A percentile compares a stretch with the other conserved stretches of the same genome.
Evolutionary conservation across 1,140 invertebrate genomes (phyloP).

Genomic region (Euwallacea similis): DNA sequence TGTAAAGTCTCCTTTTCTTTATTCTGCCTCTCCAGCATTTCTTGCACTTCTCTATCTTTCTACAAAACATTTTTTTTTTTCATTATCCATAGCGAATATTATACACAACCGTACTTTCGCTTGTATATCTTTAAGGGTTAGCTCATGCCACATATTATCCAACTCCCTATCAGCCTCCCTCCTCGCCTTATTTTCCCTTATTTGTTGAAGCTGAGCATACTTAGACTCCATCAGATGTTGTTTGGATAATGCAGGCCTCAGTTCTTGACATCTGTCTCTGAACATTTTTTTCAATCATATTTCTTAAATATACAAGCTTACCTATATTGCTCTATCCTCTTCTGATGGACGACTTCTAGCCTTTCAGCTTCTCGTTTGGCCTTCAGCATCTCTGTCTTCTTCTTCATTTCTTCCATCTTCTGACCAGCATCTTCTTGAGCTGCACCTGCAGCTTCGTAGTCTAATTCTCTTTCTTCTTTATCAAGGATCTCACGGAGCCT

Average conservation of each 20-base stretch:
- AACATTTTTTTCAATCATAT: slow-evolving; percentile 15
- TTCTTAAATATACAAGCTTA: slow-evolving; percentile 26
- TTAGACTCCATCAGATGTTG: slow-evolving; percentile 48
- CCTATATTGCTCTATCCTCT: slow-evolving; percentile 51
- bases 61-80: slow-evolving; percentile 20
- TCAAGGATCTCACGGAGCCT: slow-evolving; percentile 47
- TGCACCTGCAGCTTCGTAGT: slow-evolving; percentile 47
- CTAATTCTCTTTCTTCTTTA: slow-evolving; percentile 46
- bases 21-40: slow-evolving; percentile 40
- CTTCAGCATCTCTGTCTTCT: slow-evolving; percentile 42
- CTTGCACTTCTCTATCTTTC: slow-evolving; percentile 48
- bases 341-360: slow-evolving; percentile 48
- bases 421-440: slow-evolving; percentile 45
- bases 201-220: slow-evolving; percentile 50
- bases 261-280: slow-evolving; percentile 45
- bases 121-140: slow-evolving; percentile 44
- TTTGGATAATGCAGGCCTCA: slow-evolving; percentile 43
- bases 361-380: slow-evolving; percentile 48
- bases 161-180: slow-evolving; percentile 48
- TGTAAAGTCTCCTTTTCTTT: slow-evolving; percentile 41
- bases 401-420: slow-evolving; percentile 48
- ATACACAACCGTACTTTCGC: slow-evolving; percentile 38
- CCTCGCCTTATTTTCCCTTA: slow-evolving; percentile 50
- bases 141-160: slow-evolving; percentile 49
- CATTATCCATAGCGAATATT: neutral